Conservation (phyloP, 2,888 invertebrate species). For the Noctua fimbriata region DNA sequence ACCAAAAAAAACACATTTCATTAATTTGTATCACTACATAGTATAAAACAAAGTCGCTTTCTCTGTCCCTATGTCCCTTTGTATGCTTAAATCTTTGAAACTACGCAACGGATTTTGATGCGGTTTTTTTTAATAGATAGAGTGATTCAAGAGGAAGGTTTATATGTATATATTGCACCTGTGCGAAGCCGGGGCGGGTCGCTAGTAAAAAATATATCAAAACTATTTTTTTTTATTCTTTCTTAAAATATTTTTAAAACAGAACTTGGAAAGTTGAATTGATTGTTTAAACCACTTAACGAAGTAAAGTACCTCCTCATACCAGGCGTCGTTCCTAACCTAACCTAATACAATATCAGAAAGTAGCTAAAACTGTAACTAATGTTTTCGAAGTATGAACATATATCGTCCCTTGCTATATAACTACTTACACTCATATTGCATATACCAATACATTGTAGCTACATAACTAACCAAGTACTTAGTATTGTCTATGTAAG, state of each 20-base stretch:
- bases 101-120: too few relatives aligned
- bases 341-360: neutral
- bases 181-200: too few relatives aligned
- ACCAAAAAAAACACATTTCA: constrained; percentile 40
- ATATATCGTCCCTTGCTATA: neutral
- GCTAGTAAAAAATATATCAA: neutral
- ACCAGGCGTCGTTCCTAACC: neutral
- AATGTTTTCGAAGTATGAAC: neutral
- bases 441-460: too few relatives aligned
- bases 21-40: neutral
- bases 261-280: constrained; percentile 2
- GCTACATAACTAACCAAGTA: neutral
- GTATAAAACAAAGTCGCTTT: too few relatives aligned
- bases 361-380: neutral
- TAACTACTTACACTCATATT: neutral
- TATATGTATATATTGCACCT: too few relatives aligned
- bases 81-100: too few relatives aligned
- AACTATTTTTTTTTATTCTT: neutral
- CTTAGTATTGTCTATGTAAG: neutral
- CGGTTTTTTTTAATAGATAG: too few relatives aligned
- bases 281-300: neutral
- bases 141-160: too few relatives aligned
- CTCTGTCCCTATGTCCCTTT: too few relatives aligned
- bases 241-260: neutral
- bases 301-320: neutral